Percentiles rank a stretch among this genome's conserved stretches.
These are phyloP conservation scores for Karalla daura DNA, from an alignment of 2,797 vertebrate species.

Conservation along the genomic window DNA sequence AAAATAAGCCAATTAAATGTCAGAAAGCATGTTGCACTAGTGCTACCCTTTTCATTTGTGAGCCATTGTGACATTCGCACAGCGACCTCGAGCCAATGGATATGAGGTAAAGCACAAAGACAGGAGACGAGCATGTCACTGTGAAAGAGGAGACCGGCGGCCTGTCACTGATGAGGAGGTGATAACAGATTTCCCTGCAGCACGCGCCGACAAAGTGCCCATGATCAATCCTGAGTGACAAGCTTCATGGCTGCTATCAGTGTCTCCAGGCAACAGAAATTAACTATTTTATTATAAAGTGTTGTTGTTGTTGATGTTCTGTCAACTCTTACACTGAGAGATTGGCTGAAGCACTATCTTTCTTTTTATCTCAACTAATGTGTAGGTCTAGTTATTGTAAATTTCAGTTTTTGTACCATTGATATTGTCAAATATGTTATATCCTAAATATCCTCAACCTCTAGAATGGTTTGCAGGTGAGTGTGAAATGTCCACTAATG, in stretches of 20 bases:
- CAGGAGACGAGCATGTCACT: not conserved
- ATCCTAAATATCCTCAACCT: too few relatives aligned
- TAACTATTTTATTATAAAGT: conserved; percentile 7
- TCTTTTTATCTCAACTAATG: too few relatives aligned
- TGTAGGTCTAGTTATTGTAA: too few relatives aligned
- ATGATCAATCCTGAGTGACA: conserved; percentile 21
- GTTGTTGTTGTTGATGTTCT: not conserved
- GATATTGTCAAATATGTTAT: too few relatives aligned
- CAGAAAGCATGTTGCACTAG: conserved; percentile 5
- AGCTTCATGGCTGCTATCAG: conserved; percentile 2
- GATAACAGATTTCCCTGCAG: conserved; percentile 21
- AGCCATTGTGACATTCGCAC: not conserved
- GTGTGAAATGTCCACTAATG: too few relatives aligned
- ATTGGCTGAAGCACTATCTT: too few relatives aligned
- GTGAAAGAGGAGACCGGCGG: conserved; percentile 14
- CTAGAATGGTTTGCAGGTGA: too few relatives aligned
- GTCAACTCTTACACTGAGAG: not conserved
- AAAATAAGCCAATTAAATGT: conserved; percentile 10
- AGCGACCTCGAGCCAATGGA: not conserved
- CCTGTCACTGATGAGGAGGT: conserved; percentile 16
- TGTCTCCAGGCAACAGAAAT: conserved; percentile 10
- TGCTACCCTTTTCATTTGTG: conserved; percentile 6
- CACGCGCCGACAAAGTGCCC: not conserved
- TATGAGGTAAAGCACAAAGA: conserved; percentile 6
- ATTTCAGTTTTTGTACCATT: too few relatives aligned